phyloP scores from a whole-genome alignment of 2,113 vertebrate genomes.

The Hippocampus comes region DNA sequence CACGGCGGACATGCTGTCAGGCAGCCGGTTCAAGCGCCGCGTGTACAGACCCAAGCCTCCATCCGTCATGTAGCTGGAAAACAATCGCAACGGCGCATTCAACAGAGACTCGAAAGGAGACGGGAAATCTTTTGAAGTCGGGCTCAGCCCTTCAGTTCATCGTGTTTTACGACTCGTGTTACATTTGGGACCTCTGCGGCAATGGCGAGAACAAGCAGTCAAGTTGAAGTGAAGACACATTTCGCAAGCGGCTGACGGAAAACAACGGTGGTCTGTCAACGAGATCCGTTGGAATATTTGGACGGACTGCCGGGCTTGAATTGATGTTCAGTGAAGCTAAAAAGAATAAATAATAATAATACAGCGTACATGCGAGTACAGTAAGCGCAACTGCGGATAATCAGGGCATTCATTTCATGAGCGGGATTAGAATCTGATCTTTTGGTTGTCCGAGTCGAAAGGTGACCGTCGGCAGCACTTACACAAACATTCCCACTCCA shows the following conservation, averaged over 20 bases:
- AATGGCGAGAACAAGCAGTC: constrained; percentile 18
- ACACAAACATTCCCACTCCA: constrained; percentile 53
- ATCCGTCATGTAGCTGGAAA: constrained; percentile 90
- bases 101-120: background rate
- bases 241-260: constrained; percentile 21
- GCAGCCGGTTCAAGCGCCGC: constrained; percentile 87
- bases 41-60: constrained; percentile 92
- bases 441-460: constrained; percentile 12
- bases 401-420: constrained; percentile 29
- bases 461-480: constrained; percentile 26
- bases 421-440: constrained; percentile 32
- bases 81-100: constrained; percentile 12
- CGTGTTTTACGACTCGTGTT: constrained; percentile 10
- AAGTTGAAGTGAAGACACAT: background rate
- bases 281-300: constrained; percentile 1
- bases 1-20: constrained; percentile 89
- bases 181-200: constrained; percentile 12
- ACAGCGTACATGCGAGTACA: background rate
- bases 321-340: constrained; percentile 13
- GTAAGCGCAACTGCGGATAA: background rate
- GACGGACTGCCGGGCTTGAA: constrained; percentile 10
- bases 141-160: constrained; percentile 23
- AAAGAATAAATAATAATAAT: constrained; percentile 5
- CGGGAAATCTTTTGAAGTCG: background rate
- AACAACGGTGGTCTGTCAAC: constrained; percentile 26